Percentiles rank a stretch among this genome's conserved stretches.
Evolutionary conservation across 1,140 invertebrate species (phyloP).

Genomic region (Glomeris maerens): DNA sequence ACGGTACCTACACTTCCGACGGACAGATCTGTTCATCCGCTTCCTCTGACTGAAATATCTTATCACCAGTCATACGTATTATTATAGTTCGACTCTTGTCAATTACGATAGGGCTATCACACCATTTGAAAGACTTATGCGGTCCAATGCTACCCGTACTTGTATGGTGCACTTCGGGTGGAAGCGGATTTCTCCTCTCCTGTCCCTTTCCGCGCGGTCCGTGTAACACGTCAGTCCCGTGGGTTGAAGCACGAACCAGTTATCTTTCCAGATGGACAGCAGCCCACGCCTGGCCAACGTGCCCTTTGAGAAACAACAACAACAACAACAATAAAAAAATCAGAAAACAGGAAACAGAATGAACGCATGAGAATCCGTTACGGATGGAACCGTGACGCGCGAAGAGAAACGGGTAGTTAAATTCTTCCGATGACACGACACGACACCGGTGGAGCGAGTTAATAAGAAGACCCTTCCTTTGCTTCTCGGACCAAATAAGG

Average conservation of each 20-base stretch:
- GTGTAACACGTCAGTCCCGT: slow-evolving; percentile 58
- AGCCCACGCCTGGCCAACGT: slow-evolving; percentile 56
- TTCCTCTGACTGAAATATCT: no score
- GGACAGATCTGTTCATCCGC: no score
- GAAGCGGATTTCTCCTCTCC: slow-evolving; percentile 48
- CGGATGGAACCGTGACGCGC: no score
- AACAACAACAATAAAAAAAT: no score
- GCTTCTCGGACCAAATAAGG: no score
- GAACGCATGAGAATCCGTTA: no score
- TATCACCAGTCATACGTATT: background rate
- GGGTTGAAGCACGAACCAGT: slow-evolving; percentile 62
- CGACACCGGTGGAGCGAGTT: no score
- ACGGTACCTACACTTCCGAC: no score
- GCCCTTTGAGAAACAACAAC: slow-evolving; percentile 36
- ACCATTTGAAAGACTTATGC: slow-evolving; percentile 8
- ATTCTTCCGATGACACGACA: no score
- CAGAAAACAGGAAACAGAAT: background rate
- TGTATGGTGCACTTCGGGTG: slow-evolving; percentile 50
- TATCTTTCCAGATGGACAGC: slow-evolving; percentile 55
- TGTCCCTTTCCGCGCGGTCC: slow-evolving; percentile 50
- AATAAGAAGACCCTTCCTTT: no score
- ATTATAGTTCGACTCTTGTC: slow-evolving; percentile 10
- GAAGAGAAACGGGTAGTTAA: no score
- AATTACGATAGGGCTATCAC: background rate
- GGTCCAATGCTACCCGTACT: slow-evolving; percentile 30